Evolutionary conservation across 2,113 vertebrate genomes (phyloP), one percentile per base, ranked within the genome.

Genomic region (Hypanus sabinus): DNA sequence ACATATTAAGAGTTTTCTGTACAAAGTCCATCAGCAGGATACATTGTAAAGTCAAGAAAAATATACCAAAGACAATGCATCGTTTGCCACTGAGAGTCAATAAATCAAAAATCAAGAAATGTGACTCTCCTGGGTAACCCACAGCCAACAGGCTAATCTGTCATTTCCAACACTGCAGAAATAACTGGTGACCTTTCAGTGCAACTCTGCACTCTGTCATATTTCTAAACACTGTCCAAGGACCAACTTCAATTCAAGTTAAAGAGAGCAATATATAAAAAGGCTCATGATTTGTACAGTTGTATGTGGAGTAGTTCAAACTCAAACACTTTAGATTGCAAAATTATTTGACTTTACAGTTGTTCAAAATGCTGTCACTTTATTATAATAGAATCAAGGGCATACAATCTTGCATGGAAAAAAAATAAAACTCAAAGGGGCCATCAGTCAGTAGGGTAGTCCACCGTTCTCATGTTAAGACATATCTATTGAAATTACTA

Each of bases 91-190:
- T 20, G 5, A 55, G 68, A 92, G 96, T 96, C 95, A 96, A 96
- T 95, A 95, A 95, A 97, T 97, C 95, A 96, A 97, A 96, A 95
- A 96, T 95, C 96, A 95, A 95, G 95, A 95, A 96, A 95, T 95
- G 95, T 91, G 95, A 94, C 95, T 96, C 96, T 97, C 94, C 24
- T 96, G 95, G 96, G 96, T 96, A 97, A 96, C 96, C 96, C 96
- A 79, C 95, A 96, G 96, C 96, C 97, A 97, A 97, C 96, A 96
- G 96, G 95, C 94, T 96, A 96, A 97, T 96, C 96, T 94, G 96
- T 95, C 96, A 96, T 96, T 94, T 94, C 75, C 95, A 96, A 95
- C 94, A 95, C 95, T n/a, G 12, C 94, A 95, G 95, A 95, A 94
- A 94, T 94, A 94, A 87, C 14, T 70, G 27, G 36, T 94, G 77